Conservation (phyloP, 2,113 vertebrate genomes). For the Gracilinanus agilis region DNA sequence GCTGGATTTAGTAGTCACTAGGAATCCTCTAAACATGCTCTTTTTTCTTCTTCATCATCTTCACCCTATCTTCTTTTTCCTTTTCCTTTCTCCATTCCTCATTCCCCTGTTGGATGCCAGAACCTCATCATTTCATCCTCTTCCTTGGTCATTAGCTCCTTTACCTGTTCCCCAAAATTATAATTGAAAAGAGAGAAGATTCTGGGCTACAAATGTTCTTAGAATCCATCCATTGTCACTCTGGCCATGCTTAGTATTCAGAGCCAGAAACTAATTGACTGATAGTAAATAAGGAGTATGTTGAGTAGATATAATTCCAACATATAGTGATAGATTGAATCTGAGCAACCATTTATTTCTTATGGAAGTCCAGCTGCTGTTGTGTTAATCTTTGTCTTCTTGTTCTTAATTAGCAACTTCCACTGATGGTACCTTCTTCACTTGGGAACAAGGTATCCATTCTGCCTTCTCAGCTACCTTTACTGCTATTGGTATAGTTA, state of each 20-base stretch:
- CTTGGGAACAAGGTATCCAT: no score
- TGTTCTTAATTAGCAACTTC: no score
- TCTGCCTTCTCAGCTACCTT: no score
- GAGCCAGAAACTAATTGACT: no score
- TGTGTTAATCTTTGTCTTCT: no score
- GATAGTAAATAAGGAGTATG: not conserved
- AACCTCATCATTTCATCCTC: not conserved
- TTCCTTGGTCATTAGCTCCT: not conserved
- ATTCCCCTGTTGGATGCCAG: not conserved
- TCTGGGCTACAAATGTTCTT: no score
- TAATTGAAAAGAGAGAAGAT: not conserved
- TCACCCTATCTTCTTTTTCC: not conserved
- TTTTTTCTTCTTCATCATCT: not conserved
- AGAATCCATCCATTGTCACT: no score
- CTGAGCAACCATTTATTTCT: no score
- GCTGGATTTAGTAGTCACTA: not conserved
- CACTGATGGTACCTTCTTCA: no score
- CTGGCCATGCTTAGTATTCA: no score
- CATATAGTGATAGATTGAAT: not conserved
- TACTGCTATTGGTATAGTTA: no score
- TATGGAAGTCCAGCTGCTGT: no score
- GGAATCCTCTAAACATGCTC: not conserved
- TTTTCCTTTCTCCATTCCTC: not conserved
- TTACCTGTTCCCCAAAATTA: not conserved
- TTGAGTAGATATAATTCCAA: not conserved